phyloP scores from a whole-genome alignment of 2,113 vertebrate species.

The Sturnus vulgaris region DNA sequence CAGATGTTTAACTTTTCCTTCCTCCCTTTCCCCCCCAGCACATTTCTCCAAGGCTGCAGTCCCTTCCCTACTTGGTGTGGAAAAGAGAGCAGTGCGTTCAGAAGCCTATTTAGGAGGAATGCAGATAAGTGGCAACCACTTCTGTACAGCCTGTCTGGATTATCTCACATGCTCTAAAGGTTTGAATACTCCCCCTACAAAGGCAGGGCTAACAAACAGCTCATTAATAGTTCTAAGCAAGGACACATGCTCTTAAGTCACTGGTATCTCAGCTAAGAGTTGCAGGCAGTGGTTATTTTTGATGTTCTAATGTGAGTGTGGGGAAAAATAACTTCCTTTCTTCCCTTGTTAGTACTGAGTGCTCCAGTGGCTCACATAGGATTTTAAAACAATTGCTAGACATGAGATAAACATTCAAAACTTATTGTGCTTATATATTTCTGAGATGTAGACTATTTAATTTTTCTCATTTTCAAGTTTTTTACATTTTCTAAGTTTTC shows the following conservation, averaged over 20 bases:
- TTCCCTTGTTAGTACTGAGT: not conserved
- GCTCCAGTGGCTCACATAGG: not conserved
- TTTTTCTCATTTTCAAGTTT: not conserved
- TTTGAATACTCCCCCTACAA: not conserved
- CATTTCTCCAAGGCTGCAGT: not conserved
- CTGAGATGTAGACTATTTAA: not conserved
- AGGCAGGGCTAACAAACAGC: slow-evolving; percentile 24
- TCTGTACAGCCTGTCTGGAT: slow-evolving; percentile 39
- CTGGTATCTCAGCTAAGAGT: not conserved
- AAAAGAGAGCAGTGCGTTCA: slow-evolving; percentile 10
- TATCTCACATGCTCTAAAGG: slow-evolving; percentile 45
- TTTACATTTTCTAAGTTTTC: not conserved
- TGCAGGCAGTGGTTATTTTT: not conserved
- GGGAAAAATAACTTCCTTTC: slow-evolving; percentile 5
- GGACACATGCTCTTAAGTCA: not conserved
- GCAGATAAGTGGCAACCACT: slow-evolving; percentile 56
- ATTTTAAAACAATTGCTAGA: not conserved
- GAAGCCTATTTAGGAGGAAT: slow-evolving; percentile 54
- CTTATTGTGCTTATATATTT: not conserved
- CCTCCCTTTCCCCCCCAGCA: not conserved
- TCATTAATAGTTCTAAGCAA: slow-evolving; percentile 32
- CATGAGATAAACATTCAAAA: not conserved
- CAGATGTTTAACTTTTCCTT: not conserved
- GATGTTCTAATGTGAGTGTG: not conserved
- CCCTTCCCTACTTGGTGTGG: slow-evolving; percentile 64